Evolutionary conservation across 2,888 invertebrate species (phyloP).

Genomic region (Acanthacorydalis orientalis): DNA sequence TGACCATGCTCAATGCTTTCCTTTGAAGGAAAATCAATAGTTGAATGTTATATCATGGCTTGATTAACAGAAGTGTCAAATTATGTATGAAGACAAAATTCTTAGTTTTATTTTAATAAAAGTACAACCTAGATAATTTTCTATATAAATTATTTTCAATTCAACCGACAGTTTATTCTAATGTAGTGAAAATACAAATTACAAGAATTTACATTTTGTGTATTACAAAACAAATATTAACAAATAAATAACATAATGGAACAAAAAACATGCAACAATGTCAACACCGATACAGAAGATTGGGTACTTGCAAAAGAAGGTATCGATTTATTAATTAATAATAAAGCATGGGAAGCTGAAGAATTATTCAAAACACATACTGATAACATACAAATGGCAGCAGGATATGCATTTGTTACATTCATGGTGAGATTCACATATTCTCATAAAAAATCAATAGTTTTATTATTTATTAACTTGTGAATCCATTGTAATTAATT

Average conservation of each 20-base stretch:
- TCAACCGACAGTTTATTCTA: too few relatives aligned
- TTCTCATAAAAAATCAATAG: not conserved
- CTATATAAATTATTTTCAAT: too few relatives aligned
- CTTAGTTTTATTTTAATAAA: too few relatives aligned
- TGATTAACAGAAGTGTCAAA: too few relatives aligned
- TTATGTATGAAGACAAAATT: too few relatives aligned
- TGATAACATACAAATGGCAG: constrained; percentile 28
- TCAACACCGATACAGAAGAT: constrained; percentile 10
- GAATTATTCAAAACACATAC: constrained; percentile 25
- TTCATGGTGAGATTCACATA: constrained; percentile 26
- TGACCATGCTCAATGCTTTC: not conserved
- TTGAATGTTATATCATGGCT: constrained; percentile 1
- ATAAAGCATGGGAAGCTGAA: constrained; percentile 27
- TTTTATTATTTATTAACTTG: not conserved
- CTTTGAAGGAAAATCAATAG: constrained; percentile 8
- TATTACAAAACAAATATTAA: too few relatives aligned
- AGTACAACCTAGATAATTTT: too few relatives aligned
- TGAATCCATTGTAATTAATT: not conserved
- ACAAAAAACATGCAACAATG: too few relatives aligned
- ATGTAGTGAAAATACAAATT: too few relatives aligned
- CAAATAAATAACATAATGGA: too few relatives aligned
- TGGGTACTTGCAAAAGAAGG: constrained; percentile 28
- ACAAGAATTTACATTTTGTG: too few relatives aligned
- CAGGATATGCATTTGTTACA: constrained; percentile 29
- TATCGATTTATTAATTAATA: constrained; percentile 29